Evolutionary conservation across 1,140 invertebrate genomes (phyloP).

Genomic region (Bursaphelenchus mucronatus): DNA sequence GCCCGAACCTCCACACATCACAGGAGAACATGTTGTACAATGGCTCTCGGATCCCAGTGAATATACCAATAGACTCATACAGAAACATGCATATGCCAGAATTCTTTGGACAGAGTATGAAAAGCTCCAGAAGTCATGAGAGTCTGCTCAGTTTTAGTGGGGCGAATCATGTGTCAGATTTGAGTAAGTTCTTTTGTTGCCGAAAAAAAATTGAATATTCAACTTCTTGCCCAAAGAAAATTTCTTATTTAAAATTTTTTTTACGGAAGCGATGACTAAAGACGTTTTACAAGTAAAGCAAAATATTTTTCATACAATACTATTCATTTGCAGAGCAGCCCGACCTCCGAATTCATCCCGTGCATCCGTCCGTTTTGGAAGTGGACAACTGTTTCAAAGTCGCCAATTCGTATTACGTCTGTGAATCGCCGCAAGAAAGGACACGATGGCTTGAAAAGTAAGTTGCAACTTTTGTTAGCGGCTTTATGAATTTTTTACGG

Average conservation of each 20-base stretch:
- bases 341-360: constrained; percentile 48
- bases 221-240: too few species aligned
- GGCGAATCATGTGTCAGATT: constrained; percentile 26
- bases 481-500: too few species aligned
- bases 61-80: too few species aligned
- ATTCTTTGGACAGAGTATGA: too few species aligned
- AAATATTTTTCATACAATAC: not conserved
- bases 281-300: too few species aligned
- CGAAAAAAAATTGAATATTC: not conserved
- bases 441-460: constrained; percentile 56
- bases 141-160: constrained; percentile 19
- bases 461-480: constrained; percentile 29
- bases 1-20: constrained; percentile 12
- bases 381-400: constrained; percentile 56
- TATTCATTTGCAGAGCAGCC: constrained; percentile 30
- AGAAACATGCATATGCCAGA: too few species aligned
- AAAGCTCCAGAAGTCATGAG: constrained; percentile 30
- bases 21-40: constrained; percentile 3
- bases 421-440: constrained; percentile 45
- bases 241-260: too few species aligned
- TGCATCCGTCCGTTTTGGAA: constrained; percentile 53
- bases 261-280: too few species aligned
- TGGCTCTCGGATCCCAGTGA: too few species aligned
- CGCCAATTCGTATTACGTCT: constrained; percentile 48
- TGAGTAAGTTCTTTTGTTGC: constrained; percentile 25